Conservation (phyloP, 2,797 vertebrate species). For the Falco biarmicus region DNA sequence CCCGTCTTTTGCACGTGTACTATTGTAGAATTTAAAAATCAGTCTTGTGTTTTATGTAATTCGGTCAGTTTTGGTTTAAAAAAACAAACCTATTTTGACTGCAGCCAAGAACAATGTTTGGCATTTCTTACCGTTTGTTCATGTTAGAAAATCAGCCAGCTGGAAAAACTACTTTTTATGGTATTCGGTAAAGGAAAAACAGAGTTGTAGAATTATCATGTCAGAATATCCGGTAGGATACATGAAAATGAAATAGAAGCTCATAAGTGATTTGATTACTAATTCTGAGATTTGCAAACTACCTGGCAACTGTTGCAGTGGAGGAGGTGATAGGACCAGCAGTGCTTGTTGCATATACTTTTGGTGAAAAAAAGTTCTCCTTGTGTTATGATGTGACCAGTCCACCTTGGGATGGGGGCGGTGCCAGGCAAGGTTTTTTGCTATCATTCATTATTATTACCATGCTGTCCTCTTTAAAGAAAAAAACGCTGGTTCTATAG, state of each 20-base stretch:
- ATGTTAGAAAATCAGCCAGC: conserved; percentile 51
- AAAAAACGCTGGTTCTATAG: background rate
- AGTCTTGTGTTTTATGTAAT: conserved; percentile 50
- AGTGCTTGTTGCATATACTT: background rate
- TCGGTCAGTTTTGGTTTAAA: conserved; percentile 17
- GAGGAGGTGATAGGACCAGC: background rate
- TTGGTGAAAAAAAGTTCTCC: background rate
- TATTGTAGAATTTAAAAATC: conserved; percentile 59
- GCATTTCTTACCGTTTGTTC: conserved; percentile 52
- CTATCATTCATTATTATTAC: background rate
- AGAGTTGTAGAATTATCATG: conserved; percentile 31
- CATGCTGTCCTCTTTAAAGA: background rate
- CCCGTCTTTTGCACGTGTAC: conserved; percentile 33
- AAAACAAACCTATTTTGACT: conserved; percentile 42
- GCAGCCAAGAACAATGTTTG: conserved; percentile 56
- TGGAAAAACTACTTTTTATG: conserved; percentile 53
- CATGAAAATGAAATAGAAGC: conserved; percentile 48
- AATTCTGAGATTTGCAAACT: conserved; percentile 7
- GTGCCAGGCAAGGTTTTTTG: background rate
- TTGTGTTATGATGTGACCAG: background rate
- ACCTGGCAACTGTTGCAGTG: background rate
- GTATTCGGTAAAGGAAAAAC: conserved; percentile 21
- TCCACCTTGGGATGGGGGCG: background rate
- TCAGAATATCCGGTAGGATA: conserved; percentile 53
- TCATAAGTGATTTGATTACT: background rate